phyloP scores from a whole-genome alignment of 2,113 vertebrate genomes.

The Ginglymostoma cirratum region DNA sequence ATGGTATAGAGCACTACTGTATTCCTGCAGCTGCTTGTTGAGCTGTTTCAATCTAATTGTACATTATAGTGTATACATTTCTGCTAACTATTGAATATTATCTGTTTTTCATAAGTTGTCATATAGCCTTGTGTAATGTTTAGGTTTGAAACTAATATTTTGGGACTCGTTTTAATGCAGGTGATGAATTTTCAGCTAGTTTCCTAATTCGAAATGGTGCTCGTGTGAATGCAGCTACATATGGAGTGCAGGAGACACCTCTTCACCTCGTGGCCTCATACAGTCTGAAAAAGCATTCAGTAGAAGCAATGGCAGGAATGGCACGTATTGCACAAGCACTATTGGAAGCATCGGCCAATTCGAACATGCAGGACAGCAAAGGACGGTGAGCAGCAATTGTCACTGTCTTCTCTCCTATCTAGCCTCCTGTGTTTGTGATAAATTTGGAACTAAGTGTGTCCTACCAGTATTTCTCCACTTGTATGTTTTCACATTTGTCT shows the following conservation, averaged over 20 bases:
- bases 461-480: not conserved
- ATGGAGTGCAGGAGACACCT: constrained; percentile 85
- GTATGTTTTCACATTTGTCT: not conserved
- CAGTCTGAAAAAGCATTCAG: constrained; percentile 76
- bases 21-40: not conserved
- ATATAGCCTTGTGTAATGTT: too few species aligned
- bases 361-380: constrained; percentile 90
- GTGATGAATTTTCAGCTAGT: constrained; percentile 86
- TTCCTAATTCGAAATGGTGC: constrained; percentile 91
- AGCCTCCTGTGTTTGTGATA: not conserved
- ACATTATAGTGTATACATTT: not conserved
- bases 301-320: constrained; percentile 81
- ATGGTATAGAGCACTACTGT: not conserved
- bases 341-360: constrained; percentile 83
- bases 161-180: constrained; percentile 49
- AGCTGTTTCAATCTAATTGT: not conserved
- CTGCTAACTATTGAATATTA: not conserved
- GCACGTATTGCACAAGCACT: constrained; percentile 81
- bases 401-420: not conserved
- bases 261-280: constrained; percentile 88
- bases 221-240: constrained; percentile 82
- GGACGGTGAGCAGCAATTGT: constrained; percentile 66
- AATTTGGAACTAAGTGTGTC: not conserved
- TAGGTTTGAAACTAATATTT: not conserved
- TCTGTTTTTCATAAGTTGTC: not conserved